Evolutionary conservation across 2,113 vertebrate species (phyloP).

Genomic region (Otus sunia): DNA sequence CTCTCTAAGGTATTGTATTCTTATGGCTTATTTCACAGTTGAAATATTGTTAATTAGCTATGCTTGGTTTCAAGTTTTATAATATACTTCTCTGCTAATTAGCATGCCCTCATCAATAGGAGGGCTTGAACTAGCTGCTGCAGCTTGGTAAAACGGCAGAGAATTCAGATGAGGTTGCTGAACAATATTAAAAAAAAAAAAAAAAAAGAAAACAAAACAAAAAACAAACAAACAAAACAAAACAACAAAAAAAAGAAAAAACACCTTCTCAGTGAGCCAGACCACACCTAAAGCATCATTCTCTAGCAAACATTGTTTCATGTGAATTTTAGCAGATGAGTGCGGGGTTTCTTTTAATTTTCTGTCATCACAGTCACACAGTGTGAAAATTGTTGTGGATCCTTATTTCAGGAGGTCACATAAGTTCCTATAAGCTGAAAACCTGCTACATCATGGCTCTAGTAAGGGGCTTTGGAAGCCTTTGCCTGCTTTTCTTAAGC

Average conservation of each 20-base stretch:
- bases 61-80: neutral
- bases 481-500: conserved; percentile 14
- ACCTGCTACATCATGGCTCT: conserved; percentile 31
- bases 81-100: neutral
- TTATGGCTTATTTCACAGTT: neutral
- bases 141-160: neutral
- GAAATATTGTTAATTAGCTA: neutral
- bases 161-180: neutral
- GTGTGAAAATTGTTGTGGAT: neutral
- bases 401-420: conserved; percentile 13
- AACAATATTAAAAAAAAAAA: neutral
- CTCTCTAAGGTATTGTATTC: neutral
- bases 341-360: neutral
- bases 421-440: conserved; percentile 30
- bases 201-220: neutral
- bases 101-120: neutral
- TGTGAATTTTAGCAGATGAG: neutral
- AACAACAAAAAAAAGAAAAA: neutral
- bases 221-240: no score
- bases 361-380: neutral
- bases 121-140: neutral
- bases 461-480: conserved; percentile 1
- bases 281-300: neutral
- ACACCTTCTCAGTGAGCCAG: neutral
- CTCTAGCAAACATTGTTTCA: neutral